phyloP scores from a whole-genome alignment of 2,888 invertebrate species.

The Ellobium chinense region DNA sequence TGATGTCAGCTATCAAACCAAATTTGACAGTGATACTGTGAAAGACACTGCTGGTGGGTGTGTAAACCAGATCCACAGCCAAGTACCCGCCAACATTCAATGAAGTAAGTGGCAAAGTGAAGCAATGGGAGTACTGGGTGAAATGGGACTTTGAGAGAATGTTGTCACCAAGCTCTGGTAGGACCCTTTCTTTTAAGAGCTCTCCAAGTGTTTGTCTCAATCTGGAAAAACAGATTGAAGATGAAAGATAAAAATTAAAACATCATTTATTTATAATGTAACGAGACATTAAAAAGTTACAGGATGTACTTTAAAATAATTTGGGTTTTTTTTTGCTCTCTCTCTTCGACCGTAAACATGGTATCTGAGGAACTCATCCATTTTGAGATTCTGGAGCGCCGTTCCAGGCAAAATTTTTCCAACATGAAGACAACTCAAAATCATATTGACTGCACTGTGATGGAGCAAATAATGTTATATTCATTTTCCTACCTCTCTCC shows the following conservation, averaged over 20 bases:
- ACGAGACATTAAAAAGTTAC: background rate
- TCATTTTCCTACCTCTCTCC: too few species aligned
- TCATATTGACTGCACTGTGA: too few species aligned
- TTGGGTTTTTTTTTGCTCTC: too few species aligned
- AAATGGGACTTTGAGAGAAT: slow-evolving; percentile 8
- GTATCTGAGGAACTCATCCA: too few species aligned
- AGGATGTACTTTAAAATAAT: too few species aligned
- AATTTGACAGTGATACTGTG: slow-evolving; percentile 10
- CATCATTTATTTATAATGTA: too few species aligned
- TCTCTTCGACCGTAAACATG: too few species aligned
- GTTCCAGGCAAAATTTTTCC: too few species aligned
- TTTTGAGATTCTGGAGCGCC: too few species aligned
- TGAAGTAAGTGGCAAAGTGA: slow-evolving; percentile 7
- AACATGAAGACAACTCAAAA: too few species aligned
- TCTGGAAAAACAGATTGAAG: slow-evolving; percentile 9
- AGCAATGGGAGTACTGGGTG: background rate
- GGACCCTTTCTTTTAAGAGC: background rate
- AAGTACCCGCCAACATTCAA: slow-evolving; percentile 1
- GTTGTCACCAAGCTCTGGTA: slow-evolving; percentile 1
- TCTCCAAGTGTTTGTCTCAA: background rate
- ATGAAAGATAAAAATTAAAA: too few species aligned
- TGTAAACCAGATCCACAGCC: slow-evolving; percentile 15
- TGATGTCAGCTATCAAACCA: background rate
- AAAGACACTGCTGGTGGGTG: slow-evolving; percentile 20
- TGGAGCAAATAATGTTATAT: too few species aligned